These are phyloP conservation scores for Eudemis profundana DNA, from an alignment of 2,888 invertebrate species.

Conservation along the genomic window DNA sequence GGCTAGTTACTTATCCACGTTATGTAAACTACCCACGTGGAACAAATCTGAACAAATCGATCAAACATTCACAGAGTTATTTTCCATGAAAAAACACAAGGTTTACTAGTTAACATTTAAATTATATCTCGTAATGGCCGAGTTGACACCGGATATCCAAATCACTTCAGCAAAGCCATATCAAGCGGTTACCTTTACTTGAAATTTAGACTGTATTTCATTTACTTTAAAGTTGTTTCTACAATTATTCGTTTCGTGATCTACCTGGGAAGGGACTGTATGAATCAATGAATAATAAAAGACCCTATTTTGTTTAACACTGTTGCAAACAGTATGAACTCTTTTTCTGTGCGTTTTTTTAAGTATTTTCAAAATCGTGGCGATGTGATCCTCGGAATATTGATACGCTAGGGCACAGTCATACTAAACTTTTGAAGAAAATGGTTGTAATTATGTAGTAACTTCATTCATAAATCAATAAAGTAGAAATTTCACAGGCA, in stretches of 20 bases:
- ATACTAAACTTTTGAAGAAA: too few species aligned
- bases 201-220: neutral
- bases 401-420: too few species aligned
- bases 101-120: slow-evolving; percentile 42
- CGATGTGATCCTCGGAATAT: too few species aligned
- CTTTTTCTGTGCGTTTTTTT: neutral
- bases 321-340: slow-evolving; percentile 33
- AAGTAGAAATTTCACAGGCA: too few species aligned
- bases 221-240: neutral
- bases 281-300: slow-evolving; percentile 44
- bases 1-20: neutral
- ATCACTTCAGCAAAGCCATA: slow-evolving; percentile 10
- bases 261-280: slow-evolving; percentile 42
- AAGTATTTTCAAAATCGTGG: neutral
- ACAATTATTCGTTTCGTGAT: neutral
- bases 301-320: slow-evolving; percentile 36
- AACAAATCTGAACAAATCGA: slow-evolving; percentile 27
- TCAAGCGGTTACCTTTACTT: neutral
- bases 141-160: slow-evolving; percentile 40
- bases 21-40: slow-evolving; percentile 7
- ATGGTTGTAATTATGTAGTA: too few species aligned
- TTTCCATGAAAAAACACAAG: slow-evolving; percentile 31
- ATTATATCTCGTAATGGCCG: slow-evolving; percentile 38
- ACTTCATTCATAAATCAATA: too few species aligned
- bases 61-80: slow-evolving; percentile 12